These are phyloP conservation scores for Drosophila buzzatii DNA, from an alignment of 2,888 invertebrate species.

Conservation along the genomic window DNA sequence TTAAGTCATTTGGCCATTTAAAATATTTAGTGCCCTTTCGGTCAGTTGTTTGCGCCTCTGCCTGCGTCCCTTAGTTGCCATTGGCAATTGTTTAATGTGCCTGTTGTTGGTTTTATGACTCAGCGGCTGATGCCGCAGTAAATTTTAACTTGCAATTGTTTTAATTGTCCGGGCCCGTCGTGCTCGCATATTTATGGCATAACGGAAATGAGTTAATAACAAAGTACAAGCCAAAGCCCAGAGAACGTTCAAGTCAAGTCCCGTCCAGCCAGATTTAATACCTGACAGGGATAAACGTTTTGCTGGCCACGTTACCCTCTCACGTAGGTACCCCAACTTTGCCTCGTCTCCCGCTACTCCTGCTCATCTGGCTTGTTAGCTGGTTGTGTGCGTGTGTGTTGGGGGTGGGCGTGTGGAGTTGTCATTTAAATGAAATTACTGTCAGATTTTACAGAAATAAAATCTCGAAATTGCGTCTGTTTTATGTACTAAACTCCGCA, in stretches of 20 bases:
- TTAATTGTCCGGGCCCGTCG: conserved; percentile 76
- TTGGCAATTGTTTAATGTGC: conserved; percentile 64
- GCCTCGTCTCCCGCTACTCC: neutral
- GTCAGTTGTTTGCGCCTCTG: neutral
- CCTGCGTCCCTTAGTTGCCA: conserved; percentile 7
- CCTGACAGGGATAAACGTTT: conserved; percentile 80
- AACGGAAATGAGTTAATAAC: conserved; percentile 81
- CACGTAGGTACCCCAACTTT: conserved; percentile 10
- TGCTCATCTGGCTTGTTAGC: conserved; percentile 37
- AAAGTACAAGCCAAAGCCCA: conserved; percentile 66
- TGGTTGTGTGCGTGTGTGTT: conserved; percentile 13
- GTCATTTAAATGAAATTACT: conserved; percentile 80
- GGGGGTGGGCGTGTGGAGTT: conserved; percentile 47
- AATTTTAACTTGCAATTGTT: conserved; percentile 80
- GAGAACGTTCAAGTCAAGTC: conserved; percentile 33
- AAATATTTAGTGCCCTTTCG: conserved; percentile 36
- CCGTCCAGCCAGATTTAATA: conserved; percentile 69
- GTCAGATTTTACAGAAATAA: conserved; percentile 78
- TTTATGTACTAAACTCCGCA: conserved; percentile 65
- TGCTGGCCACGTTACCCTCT: conserved; percentile 41
- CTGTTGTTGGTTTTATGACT: conserved; percentile 76
- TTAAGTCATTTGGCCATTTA: conserved; percentile 47
- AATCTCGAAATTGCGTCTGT: conserved; percentile 74
- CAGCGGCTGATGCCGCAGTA: conserved; percentile 74
- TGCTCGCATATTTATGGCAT: conserved; percentile 80